Conservation (phyloP, 2,888 invertebrate genomes). For the Amiota minor region DNA sequence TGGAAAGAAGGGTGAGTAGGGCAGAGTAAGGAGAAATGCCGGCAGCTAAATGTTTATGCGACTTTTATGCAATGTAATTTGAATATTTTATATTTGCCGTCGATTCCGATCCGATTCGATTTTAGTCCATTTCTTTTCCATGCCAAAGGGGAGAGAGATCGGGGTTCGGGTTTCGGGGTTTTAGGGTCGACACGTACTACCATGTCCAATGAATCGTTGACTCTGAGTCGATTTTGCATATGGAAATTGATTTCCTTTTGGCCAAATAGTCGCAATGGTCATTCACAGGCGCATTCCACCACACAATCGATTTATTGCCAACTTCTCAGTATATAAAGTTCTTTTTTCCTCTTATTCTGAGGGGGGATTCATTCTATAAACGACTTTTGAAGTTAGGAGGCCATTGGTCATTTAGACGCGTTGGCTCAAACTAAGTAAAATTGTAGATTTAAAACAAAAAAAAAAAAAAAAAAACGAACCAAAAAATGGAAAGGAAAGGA, state of each 20-base stretch:
- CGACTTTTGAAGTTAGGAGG: background rate
- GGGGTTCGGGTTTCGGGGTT: background rate
- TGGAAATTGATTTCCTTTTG: slow-evolving; percentile 62
- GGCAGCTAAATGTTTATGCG: slow-evolving; percentile 58
- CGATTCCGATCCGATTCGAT: slow-evolving; percentile 55
- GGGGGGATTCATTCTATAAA: slow-evolving; percentile 28
- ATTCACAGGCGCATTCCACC: slow-evolving; percentile 35
- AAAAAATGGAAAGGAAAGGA: too few relatives aligned
- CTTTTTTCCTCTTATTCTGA: background rate
- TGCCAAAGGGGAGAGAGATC: background rate
- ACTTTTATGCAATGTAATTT: slow-evolving; percentile 65
- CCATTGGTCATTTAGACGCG: slow-evolving; percentile 25
- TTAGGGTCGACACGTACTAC: background rate
- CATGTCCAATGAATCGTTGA: background rate
- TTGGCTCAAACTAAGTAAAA: background rate
- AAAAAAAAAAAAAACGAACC: background rate
- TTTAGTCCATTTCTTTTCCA: slow-evolving; percentile 36
- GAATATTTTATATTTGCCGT: slow-evolving; percentile 59
- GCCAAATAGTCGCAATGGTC: slow-evolving; percentile 39
- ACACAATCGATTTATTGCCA: slow-evolving; percentile 37
- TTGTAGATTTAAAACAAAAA: background rate
- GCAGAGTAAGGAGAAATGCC: background rate
- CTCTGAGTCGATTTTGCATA: slow-evolving; percentile 58
- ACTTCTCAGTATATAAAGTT: background rate
- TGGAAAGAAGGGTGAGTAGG: background rate